phyloP scores from a whole-genome alignment of 2,797 vertebrate species.

The Rhinogobio ventralis region DNA sequence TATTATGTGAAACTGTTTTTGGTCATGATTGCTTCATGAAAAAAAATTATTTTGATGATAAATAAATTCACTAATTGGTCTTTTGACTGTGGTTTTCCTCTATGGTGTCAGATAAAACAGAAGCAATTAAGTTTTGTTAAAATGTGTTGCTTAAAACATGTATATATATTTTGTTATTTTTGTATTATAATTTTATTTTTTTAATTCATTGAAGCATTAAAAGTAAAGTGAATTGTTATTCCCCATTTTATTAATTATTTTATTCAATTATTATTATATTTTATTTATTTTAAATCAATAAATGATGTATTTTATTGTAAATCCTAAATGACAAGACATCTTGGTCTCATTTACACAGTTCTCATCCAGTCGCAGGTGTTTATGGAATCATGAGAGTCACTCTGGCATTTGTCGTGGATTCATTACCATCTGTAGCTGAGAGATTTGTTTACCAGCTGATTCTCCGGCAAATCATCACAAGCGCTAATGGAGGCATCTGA shows the following conservation, averaged over 20 bases:
- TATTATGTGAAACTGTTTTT: not conserved
- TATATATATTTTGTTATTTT: too few species aligned
- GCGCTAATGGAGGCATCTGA: slow-evolving; percentile 27
- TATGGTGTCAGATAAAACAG: not conserved
- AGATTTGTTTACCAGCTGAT: slow-evolving; percentile 61
- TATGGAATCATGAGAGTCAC: slow-evolving; percentile 60
- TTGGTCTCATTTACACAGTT: not conserved
- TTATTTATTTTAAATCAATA: not conserved
- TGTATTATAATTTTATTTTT: not conserved
- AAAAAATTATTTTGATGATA: not conserved
- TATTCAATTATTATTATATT: too few species aligned
- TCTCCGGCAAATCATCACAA: slow-evolving; percentile 20
- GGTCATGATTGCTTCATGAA: not conserved
- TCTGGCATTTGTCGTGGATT: slow-evolving; percentile 73
- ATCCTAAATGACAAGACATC: not conserved
- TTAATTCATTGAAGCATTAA: not conserved
- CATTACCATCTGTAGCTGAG: slow-evolving; percentile 71
- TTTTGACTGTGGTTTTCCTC: not conserved
- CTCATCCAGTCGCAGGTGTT: slow-evolving; percentile 65
- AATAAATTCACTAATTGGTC: not conserved
- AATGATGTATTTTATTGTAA: not conserved
- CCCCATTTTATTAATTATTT: not conserved
- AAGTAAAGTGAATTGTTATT: not conserved
- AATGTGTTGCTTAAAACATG: not conserved
- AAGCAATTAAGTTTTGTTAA: not conserved